Evolutionary conservation across 1,140 invertebrate species (phyloP).

Genomic region (Heliconius hewitsoni): DNA sequence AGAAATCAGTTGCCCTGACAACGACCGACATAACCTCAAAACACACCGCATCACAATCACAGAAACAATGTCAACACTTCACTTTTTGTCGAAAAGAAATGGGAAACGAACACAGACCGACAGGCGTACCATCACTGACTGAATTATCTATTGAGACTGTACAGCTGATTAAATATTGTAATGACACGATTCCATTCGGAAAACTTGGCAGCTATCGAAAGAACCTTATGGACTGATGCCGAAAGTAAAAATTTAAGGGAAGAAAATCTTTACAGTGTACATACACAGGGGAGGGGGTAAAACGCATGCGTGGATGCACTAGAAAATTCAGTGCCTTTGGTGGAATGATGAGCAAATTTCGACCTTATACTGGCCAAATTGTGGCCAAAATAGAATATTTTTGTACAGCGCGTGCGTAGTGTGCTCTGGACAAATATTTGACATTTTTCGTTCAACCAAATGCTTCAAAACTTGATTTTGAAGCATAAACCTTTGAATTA

Average conservation of each 20-base stretch:
- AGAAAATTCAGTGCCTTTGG: slow-evolving; percentile 1
- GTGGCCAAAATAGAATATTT: neutral
- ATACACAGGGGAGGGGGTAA: slow-evolving; percentile 19
- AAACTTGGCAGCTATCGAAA: slow-evolving; percentile 43
- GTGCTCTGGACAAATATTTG: slow-evolving; percentile 26
- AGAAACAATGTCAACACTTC: slow-evolving; percentile 11
- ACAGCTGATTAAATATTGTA: slow-evolving; percentile 74
- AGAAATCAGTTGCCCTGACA: slow-evolving; percentile 45
- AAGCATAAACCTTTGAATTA: neutral
- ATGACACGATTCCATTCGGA: slow-evolving; percentile 51
- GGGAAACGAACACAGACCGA: slow-evolving; percentile 42
- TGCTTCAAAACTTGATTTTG: slow-evolving; percentile 8
- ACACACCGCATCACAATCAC: neutral
- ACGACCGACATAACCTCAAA: slow-evolving; percentile 41
- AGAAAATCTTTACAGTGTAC: slow-evolving; percentile 24
- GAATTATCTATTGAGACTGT: slow-evolving; percentile 74
- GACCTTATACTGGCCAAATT: neutral
- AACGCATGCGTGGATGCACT: slow-evolving; percentile 47
- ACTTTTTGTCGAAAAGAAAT: slow-evolving; percentile 1
- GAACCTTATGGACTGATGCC: slow-evolving; percentile 46
- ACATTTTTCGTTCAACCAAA: slow-evolving; percentile 18
- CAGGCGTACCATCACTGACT: slow-evolving; percentile 64
- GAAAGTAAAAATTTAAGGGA: slow-evolving; percentile 21
- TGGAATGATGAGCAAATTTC: neutral
- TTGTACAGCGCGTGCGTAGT: slow-evolving; percentile 38